phyloP scores from a whole-genome alignment of 2,797 vertebrate species.

The Melanotaenia pygmaea region DNA sequence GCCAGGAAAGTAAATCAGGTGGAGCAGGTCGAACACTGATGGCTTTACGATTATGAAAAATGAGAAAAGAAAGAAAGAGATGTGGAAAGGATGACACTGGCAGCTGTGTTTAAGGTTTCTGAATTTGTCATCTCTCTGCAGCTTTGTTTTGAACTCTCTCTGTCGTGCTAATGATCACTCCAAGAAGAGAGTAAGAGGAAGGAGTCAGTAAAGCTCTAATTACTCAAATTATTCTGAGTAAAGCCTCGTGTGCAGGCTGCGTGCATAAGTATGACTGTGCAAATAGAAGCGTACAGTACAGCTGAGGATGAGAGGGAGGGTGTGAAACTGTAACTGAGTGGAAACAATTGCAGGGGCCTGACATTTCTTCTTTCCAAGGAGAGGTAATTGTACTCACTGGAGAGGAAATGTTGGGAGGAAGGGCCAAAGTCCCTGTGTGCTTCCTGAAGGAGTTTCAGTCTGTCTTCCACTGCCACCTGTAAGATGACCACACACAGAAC shows the following conservation, averaged over 20 bases:
- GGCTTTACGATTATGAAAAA: constrained; percentile 55
- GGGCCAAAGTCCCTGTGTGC: constrained; percentile 95
- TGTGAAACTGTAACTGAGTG: constrained; percentile 24
- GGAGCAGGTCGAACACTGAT: constrained; percentile 49
- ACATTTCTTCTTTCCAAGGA: constrained; percentile 15
- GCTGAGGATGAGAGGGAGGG: constrained; percentile 16
- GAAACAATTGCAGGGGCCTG: constrained; percentile 16
- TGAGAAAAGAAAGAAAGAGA: constrained; percentile 22
- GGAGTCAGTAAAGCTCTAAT: constrained; percentile 62
- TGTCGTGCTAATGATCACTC: constrained; percentile 65
- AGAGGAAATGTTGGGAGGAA: constrained; percentile 95
- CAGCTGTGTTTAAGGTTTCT: constrained; percentile 50
- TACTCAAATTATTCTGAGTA: constrained; percentile 69
- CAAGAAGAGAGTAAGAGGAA: constrained; percentile 39
- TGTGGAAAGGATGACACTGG: constrained; percentile 10
- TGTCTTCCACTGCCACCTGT: constrained; percentile 93
- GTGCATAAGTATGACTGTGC: constrained; percentile 1
- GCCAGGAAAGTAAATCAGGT: constrained; percentile 52
- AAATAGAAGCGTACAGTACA: neutral
- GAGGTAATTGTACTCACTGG: constrained; percentile 86
- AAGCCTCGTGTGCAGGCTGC: constrained; percentile 54
- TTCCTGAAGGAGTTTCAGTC: constrained; percentile 93
- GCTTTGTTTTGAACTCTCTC: constrained; percentile 34
- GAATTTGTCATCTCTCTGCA: constrained; percentile 52
- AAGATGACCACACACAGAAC: constrained; percentile 22